Base-by-base conservation (phyloP, 2,888 invertebrate genomes). In the Acleris emargana region DNA sequence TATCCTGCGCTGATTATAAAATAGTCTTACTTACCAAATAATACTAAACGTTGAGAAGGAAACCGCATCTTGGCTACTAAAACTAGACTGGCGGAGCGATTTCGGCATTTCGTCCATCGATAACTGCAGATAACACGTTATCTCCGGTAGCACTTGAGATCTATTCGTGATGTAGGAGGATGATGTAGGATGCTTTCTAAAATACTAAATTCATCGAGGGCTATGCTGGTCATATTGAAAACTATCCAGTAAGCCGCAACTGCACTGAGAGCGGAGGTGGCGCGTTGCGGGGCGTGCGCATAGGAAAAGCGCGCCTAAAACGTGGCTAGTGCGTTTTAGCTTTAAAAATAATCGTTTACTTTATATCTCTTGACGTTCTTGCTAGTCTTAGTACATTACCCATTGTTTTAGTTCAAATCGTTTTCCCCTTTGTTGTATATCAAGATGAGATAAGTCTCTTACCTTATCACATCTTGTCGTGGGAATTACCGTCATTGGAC, bases 61-160 rank as follows among this genome's bases (percentile, higher is more conserved):
- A 74, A 68, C 73, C 74, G 64, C 82, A 84, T 84, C 74, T 76
- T 80, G 64, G 28, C 60, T 75, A 72, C 61, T 60, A 68, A 71
- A 68, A 68, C 64, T 68, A 71, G 62, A 79, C 78, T 79, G 73
- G 75, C 47, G 73, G 69, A 71, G 68, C 67, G 50, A 54, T 62
- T 61, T 68, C 61, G 59, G 67, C 61, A 62, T 62, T 43, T 53
- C 51, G 18, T 47, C 25, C 60, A 25, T 54, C 50, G 61, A 62
- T 47, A 43, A 45, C 18, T 62, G 20, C 38, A 45, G 58, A 62
- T 62, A 62, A 52, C 22, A 18, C 5, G 38, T 54, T 67, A 67
- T 67, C 62, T 45, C 17, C 32, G 20, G 52, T 47, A 61, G 22
- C 51, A 47, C 66, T 66, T 47, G 61, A 66, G 66, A 66, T 57